Percentiles rank a stretch among this genome's conserved stretches.
These are phyloP conservation scores for Danionella dracula DNA, from an alignment of 2,797 vertebrate species.

Conservation along the genomic window DNA sequence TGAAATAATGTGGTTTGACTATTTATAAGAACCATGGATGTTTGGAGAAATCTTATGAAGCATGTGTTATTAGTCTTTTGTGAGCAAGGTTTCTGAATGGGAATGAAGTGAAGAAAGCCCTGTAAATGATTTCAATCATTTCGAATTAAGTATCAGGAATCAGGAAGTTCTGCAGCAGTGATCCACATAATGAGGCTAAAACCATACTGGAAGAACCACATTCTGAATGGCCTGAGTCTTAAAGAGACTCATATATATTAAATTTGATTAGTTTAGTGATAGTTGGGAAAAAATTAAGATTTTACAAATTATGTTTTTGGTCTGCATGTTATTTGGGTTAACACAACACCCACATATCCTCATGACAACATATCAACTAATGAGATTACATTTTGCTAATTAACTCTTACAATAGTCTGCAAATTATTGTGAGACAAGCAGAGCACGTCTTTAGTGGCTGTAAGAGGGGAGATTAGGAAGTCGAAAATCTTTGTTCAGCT, in stretches of 20 bases:
- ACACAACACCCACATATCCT: slow-evolving; percentile 76
- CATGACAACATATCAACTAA: slow-evolving; percentile 74
- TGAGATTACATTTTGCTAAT: slow-evolving; percentile 90
- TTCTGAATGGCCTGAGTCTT: background rate
- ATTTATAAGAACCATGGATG: too few relatives aligned
- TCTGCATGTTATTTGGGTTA: slow-evolving; percentile 70
- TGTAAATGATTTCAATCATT: slow-evolving; percentile 34
- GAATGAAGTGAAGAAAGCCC: background rate
- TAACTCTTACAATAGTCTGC: slow-evolving; percentile 69
- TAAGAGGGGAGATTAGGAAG: background rate
- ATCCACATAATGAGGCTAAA: slow-evolving; percentile 40
- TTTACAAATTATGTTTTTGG: too few relatives aligned
- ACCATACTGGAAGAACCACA: slow-evolving; percentile 12
- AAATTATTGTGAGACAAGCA: slow-evolving; percentile 78
- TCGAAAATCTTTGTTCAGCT: background rate
- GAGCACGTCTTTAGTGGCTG: slow-evolving; percentile 28
- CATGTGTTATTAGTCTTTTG: too few relatives aligned
- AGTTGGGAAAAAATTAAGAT: too few relatives aligned
- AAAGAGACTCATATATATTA: too few relatives aligned
- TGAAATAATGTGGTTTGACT: too few relatives aligned
- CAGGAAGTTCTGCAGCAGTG: slow-evolving; percentile 50
- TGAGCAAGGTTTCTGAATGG: too few relatives aligned
- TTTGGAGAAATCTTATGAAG: too few relatives aligned
- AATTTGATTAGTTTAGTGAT: too few relatives aligned
- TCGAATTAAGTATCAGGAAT: slow-evolving; percentile 46